Conservation (phyloP, 2,113 vertebrate species). For the Charina bottae region DNA sequence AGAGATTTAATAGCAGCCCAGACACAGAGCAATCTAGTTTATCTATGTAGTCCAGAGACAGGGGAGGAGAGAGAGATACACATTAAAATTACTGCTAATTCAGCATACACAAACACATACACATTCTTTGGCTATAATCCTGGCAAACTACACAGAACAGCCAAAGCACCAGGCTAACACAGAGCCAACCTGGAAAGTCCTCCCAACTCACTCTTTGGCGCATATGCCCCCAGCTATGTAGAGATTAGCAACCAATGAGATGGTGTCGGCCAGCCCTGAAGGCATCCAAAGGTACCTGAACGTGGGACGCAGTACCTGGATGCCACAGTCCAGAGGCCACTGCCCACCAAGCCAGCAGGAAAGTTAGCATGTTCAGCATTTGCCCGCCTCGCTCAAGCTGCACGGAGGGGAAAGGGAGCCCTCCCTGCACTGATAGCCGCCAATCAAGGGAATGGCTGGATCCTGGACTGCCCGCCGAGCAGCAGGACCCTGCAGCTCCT, state of each 20-base stretch:
- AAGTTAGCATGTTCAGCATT: neutral
- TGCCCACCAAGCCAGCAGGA: neutral
- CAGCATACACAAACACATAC: neutral
- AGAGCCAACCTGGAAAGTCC: neutral
- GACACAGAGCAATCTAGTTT: neutral
- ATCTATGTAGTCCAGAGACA: no score
- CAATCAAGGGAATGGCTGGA: accelerated
- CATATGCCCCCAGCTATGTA: no score
- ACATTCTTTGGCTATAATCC: neutral
- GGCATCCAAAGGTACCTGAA: neutral
- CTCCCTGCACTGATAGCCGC: neutral
- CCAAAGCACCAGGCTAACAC: neutral
- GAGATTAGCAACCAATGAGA: neutral
- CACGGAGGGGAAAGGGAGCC: neutral
- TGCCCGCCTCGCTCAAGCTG: neutral
- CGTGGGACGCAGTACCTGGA: no score
- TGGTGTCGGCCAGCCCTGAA: accelerated
- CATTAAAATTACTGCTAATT: neutral
- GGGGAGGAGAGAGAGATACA: neutral
- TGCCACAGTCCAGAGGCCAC: neutral
- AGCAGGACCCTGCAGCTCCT: neutral
- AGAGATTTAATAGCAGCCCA: neutral
- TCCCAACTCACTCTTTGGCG: neutral
- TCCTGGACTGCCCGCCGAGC: neutral
- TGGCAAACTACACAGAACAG: neutral